These are phyloP conservation scores for Condylura cristata DNA, from an alignment of 2,113 vertebrate genomes.

Conservation along the genomic window DNA sequence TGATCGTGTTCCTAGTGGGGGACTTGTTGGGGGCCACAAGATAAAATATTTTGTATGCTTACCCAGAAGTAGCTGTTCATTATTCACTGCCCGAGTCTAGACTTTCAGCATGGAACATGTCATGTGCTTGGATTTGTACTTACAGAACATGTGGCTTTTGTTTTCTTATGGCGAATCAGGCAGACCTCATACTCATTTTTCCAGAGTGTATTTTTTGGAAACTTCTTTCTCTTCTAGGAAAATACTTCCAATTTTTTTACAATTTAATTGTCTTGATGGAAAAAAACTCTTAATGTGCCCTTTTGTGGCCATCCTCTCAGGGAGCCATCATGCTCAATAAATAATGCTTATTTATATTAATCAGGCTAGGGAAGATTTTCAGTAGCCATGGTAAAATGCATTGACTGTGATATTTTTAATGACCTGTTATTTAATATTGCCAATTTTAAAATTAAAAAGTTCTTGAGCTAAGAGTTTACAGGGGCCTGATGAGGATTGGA, in stretches of 20 bases:
- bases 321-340: not conserved
- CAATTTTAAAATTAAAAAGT: conserved; percentile 11
- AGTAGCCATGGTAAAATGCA: not conserved
- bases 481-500: not conserved
- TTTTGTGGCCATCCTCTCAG: not conserved
- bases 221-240: not conserved
- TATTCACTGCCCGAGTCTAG: not conserved
- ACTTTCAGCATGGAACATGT: not conserved
- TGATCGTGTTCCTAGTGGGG: not conserved
- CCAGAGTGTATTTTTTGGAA: not conserved
- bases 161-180: not conserved
- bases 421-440: not conserved
- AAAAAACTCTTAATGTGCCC: not conserved
- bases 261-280: not conserved
- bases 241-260: not conserved
- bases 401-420: not conserved
- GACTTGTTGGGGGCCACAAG: not conserved
- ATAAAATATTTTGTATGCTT: not conserved
- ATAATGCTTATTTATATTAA: not conserved
- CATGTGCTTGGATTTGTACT: not conserved
- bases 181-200: not conserved
- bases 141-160: not conserved
- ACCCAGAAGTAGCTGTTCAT: not conserved
- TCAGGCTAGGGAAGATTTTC: not conserved
- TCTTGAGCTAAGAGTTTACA: not conserved